These are phyloP conservation scores for Melikaiella ostensackeni DNA, from an alignment of 2,888 invertebrate genomes.

Conservation along the genomic window DNA sequence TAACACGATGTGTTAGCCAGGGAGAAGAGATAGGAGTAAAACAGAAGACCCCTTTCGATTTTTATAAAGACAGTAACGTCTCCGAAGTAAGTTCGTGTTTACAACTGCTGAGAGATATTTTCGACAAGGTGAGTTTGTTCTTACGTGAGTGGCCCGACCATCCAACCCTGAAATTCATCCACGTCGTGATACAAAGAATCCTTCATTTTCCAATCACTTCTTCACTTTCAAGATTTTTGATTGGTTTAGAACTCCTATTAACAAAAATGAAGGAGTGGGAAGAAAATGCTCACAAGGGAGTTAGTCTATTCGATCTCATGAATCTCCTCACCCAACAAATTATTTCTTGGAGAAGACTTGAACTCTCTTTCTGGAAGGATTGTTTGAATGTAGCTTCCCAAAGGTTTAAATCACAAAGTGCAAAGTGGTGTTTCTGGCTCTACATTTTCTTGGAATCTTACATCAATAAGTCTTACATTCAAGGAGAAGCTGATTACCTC, in stretches of 20 bases:
- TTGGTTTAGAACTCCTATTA: slow-evolving; percentile 93
- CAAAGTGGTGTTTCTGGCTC: slow-evolving; percentile 95
- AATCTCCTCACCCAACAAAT: slow-evolving; percentile 88
- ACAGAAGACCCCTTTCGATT: slow-evolving; percentile 79
- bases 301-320: slow-evolving; percentile 88
- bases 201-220: slow-evolving; percentile 86
- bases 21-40: slow-evolving; percentile 73
- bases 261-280: slow-evolving; percentile 95
- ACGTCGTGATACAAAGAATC: slow-evolving; percentile 83
- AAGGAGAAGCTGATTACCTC: not conserved
- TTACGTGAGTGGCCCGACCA: slow-evolving; percentile 93
- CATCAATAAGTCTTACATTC: slow-evolving; percentile 63
- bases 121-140: slow-evolving; percentile 81
- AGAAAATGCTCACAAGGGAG: slow-evolving; percentile 90
- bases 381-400: slow-evolving; percentile 85
- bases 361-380: slow-evolving; percentile 92
- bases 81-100: slow-evolving; percentile 86
- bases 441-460: slow-evolving; percentile 86
- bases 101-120: slow-evolving; percentile 84
- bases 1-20: slow-evolving; percentile 79
- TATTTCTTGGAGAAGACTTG: slow-evolving; percentile 93
- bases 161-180: slow-evolving; percentile 89
- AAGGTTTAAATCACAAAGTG: slow-evolving; percentile 83
- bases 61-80: slow-evolving; percentile 91
- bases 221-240: slow-evolving; percentile 91